Base-by-base conservation (phyloP, 2,113 vertebrate species). In the Strix aluco region DNA sequence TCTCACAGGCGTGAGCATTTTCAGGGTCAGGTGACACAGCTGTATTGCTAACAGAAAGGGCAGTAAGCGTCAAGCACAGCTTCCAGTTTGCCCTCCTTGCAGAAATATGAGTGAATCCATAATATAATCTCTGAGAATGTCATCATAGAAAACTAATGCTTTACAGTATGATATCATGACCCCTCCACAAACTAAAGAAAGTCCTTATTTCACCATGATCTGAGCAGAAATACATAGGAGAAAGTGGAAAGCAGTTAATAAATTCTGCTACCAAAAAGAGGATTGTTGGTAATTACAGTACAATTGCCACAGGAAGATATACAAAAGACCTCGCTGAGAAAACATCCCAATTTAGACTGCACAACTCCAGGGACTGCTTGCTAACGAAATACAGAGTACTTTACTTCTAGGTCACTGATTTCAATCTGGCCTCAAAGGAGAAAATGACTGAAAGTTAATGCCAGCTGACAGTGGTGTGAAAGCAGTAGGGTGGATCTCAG, bases 361-460 rank as follows among this genome's bases (percentile, higher is more conserved):
- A 51, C 81, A 84, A 46, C 88, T 89, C 92, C 85, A 79, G 92
- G 81, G 94, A 92, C 66, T 49, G 32, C 91, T 93, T 87, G 94
- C 88, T 94, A 95, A 96, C 78, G 75, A 94, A 94, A 87, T 75
- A 81, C 63, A 69, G 81, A 89, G 62, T 58, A 88, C 90, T 96
- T 88, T 88, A 86, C 85, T 95, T 94, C 93, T 91, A 91, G 92
- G 88, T 95, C 94, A 94, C 83, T 90, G 95, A 72, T 78, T 96
- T 86, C 89, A 94, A 21, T 88, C 90, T 66, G 82, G 71, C 85
- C 92, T 95, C 74, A 81, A 92, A 92, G 77, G 90, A 82, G 86
- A 95, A 94, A 90, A 78, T 86, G 55, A 91, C 89, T 91, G 81
- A 74, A 86, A 88, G 81, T 71, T 94, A 83, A 84, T 62, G 82